Base-by-base conservation (phyloP, 1,140 invertebrate species). In the Phymastichus coffea region DNA sequence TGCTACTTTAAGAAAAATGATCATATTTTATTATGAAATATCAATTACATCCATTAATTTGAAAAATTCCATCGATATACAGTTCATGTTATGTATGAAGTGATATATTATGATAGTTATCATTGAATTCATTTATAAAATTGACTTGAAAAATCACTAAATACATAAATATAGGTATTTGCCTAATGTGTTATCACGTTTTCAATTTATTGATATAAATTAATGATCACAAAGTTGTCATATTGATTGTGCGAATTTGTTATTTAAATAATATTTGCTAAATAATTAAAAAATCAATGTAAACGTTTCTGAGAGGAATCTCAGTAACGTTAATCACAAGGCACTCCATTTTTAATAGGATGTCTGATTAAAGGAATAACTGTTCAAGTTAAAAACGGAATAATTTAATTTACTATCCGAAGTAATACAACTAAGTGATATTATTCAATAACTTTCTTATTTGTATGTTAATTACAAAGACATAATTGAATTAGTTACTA, bases 281-380 rank as follows among this genome's bases (percentile, higher is more conserved):
- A 47, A 47, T 40, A n/a, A 59, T 22, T 20, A 3, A 43, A 14
- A 64, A 60, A 56, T 51, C 14, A 58, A 53, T 56, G 20, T 60
- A 19, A n/a, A 55, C 35, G 17, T 54, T 56, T 60, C 28, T 35
- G 56, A 70, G n/a, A n/a, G n/a, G n/a, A n/a, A n/a, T n/a, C n/a
- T n/a, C n/a, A n/a, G 57, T 63, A 69, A 70, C 56, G 64, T 63
- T 63, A 56, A 43, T 55, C 64, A 63, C 55, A 73, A 73, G 71
- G 71, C 71, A 73, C 71, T 57, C 46, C 19, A 62, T 61, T 40
- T 61, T 59, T 44, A 64, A 58, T 53, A 56, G 51, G 46, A 57
- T 57, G 63, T 46, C 35, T 63, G 23, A 56, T 57, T 61, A 61
- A 53, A 67, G 55, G 56, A 65, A 63, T 38, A 62, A 59, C n/a